Percentiles rank a stretch among this genome's conserved stretches.
phyloP scores from a whole-genome alignment of 2,113 vertebrate species.

The Onychorhynchus coronatus region DNA sequence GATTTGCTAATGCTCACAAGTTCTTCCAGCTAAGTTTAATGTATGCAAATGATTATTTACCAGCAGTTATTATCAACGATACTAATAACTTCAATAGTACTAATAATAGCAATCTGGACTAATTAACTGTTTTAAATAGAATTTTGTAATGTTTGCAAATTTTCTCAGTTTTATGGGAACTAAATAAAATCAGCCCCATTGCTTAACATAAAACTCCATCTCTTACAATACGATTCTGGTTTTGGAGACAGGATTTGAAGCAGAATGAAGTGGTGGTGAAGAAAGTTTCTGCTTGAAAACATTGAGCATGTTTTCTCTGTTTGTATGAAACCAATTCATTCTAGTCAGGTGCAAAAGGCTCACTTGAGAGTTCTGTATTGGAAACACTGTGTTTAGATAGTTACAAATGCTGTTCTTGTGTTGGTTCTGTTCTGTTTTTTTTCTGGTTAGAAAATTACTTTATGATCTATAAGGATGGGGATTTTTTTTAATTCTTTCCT shows the following conservation, averaged over 20 bases:
- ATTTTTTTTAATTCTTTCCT: neutral
- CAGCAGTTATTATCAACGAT: slow-evolving; percentile 35
- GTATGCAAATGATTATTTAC: slow-evolving; percentile 29
- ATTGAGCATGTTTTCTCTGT: neutral
- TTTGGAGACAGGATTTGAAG: neutral
- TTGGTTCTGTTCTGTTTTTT: neutral
- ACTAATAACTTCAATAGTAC: neutral
- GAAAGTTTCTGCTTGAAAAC: neutral
- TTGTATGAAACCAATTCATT: neutral
- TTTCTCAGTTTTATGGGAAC: neutral
- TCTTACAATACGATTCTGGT: neutral
- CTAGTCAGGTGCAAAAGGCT: neutral
- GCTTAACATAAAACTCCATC: neutral
- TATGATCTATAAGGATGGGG: neutral
- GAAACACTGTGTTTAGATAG: neutral
- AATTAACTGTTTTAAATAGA: slow-evolving; percentile 27
- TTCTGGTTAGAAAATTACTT: neutral
- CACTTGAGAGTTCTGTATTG: neutral
- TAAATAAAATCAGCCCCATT: neutral
- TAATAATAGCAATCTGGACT: slow-evolving; percentile 10
- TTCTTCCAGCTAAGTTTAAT: slow-evolving; percentile 24
- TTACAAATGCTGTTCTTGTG: neutral
- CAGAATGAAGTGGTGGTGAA: neutral
- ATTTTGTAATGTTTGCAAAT: slow-evolving; percentile 10
- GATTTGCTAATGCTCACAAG: slow-evolving; percentile 5